Base-by-base conservation (phyloP, 2,888 invertebrate species). In the Dugesia japonica region DNA sequence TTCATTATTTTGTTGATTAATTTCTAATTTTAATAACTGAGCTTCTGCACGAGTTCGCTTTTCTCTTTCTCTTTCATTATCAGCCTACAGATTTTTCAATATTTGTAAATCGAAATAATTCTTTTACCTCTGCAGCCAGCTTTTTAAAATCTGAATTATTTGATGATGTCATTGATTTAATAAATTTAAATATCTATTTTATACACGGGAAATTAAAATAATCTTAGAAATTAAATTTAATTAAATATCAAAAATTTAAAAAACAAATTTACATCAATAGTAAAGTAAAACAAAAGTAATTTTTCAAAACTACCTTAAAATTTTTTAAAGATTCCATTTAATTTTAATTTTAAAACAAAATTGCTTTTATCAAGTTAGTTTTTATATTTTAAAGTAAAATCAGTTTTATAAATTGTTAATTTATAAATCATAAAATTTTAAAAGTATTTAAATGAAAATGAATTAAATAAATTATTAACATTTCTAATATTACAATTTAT, bases 31-130 rank as follows among this genome's bases (percentile, higher is more conserved):
- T n/a, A 56, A 56, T 56, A 20, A 23, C 56, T 56, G 56, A 20
- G 56, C 56, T 23, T 56, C 56, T n/a, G 56, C n/a, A 4, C 56
- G 56, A 4, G 56, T 56, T 56, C n/a, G 4, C 56, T 9, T 56
- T 56, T 56, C 56, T 56, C 56, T 56, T 23, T 56, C 56, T n/a
- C 56, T n/a, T 23, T 56, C 56, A n/a, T 56, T 56, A 56, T 56
- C 56, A n/a, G 56, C 56, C 56, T 56, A 20, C 7, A 56, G n/a
- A 56, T 23, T 9, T 20, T 56, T 20, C n/a, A 56, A 56, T 20
- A 13, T 13, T 23, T n/a, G 1, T 56, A 20, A n/a, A n/a, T n/a
- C n/a, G n/a, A n/a, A n/a, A 4, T 31, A 31, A 4, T 31, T 31
- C 31, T 13, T 4, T n/a, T 56, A 56, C 56, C 17, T 56, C 56